Conservation (phyloP, 2,888 invertebrate species). For the Aspidiotus rigidus region DNA sequence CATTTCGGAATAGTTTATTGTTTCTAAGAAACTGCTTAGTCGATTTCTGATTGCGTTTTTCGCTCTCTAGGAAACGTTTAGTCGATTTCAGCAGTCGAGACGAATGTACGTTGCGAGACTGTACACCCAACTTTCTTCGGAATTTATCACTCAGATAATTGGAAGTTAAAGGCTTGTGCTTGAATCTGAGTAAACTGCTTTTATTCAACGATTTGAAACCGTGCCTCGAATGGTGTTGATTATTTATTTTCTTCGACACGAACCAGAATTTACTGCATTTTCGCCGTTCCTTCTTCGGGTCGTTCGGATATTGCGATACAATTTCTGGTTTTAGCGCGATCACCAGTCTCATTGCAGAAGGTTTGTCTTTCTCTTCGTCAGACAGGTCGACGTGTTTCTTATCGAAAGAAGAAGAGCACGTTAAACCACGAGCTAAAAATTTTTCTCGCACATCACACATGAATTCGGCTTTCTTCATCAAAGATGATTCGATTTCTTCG, state of each 20-base stretch:
- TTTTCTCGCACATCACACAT: background rate
- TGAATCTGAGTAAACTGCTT: conserved; percentile 23
- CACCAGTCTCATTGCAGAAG: background rate
- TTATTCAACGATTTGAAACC: conserved; percentile 26
- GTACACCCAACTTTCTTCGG: conserved; percentile 58
- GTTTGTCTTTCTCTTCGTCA: too few species aligned
- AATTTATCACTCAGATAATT: conserved; percentile 22
- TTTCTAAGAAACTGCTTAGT: background rate
- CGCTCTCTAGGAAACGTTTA: conserved; percentile 68
- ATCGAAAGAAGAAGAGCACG: background rate
- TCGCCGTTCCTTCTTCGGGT: conserved; percentile 8
- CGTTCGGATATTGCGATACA: too few species aligned
- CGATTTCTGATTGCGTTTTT: conserved; percentile 39
- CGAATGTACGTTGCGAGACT: conserved; percentile 71
- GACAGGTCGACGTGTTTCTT: too few species aligned
- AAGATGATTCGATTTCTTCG: conserved; percentile 17
- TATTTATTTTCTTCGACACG: conserved; percentile 8
- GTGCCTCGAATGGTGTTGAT: conserved; percentile 18
- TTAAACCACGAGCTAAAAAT: conserved; percentile 1
- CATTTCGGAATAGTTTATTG: background rate
- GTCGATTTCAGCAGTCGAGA: conserved; percentile 81
- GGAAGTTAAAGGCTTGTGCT: conserved; percentile 20
- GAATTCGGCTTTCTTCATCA: background rate
- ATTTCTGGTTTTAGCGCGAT: background rate
- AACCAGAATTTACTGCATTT: conserved; percentile 17